Base-by-base conservation (phyloP, 2,113 vertebrate species). In the Chroicocephalus ridibundus region DNA sequence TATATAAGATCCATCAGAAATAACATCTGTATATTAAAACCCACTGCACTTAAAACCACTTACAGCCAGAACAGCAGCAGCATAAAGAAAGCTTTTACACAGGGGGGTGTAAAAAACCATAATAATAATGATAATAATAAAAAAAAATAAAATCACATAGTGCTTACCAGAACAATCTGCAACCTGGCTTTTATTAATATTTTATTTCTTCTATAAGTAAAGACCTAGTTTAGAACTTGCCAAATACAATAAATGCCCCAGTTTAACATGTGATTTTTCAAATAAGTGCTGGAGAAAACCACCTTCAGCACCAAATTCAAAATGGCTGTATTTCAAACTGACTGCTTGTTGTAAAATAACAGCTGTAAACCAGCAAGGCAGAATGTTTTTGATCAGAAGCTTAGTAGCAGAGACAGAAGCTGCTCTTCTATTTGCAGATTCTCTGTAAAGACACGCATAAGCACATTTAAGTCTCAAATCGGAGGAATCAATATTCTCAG, bases 311-410 rank as follows among this genome's bases (percentile, higher is more conserved):
- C 34, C 82, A 38, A 81, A 24, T 62, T 32, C 76, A 64, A 88
- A 94, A 82, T 87, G 95, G 80, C 29, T 94, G 82, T 46, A 68
- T 92, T 94, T 92, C 86, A 93, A 81, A 80, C 68, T 52, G 64
- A 91, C 47, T 75, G 7, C 61, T 78, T 40, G 80, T 86, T 91
- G 52, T 27, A 88, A 88, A 88, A 66, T 34, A 93, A 46, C 51
- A 90, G 57, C 89, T 86, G 89, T 62, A 49, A 82, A 90, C 61
- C 6, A 86, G 44, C 31, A 77, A 70, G 54, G 68, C 31, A 79
- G 86, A 82, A 26, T 65, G 64, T 90, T 93, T 58, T 51, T 68
- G 47, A 74, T 82, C 36, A n/a, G 47, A 68, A 75, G 71, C 57
- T 90, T 26, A 78, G 76, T 2, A 27, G 18, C 3, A 57, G 58